These are phyloP conservation scores for Operophtera brumata DNA, from an alignment of 2,888 invertebrate species.

Conservation along the genomic window DNA sequence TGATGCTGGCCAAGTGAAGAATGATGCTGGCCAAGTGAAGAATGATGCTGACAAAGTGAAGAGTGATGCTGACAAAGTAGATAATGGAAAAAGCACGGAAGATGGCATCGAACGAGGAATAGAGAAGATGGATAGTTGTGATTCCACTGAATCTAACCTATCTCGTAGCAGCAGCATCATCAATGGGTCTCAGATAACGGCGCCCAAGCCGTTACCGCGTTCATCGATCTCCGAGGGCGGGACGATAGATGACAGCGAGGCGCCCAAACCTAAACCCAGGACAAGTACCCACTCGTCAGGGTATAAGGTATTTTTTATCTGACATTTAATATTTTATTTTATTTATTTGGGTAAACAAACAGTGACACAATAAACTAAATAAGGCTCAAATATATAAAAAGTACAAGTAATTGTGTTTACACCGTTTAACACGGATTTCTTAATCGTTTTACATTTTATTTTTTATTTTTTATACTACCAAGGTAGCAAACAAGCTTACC, in stretches of 20 bases:
- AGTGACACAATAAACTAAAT: too few species aligned
- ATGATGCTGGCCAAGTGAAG: too few species aligned
- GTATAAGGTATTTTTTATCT: conserved; percentile 89
- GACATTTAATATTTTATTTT: too few species aligned
- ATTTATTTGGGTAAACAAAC: too few species aligned
- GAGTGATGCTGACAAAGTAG: too few species aligned
- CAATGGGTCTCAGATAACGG: conserved; percentile 69
- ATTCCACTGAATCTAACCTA: conserved; percentile 56
- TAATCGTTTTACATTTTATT: too few species aligned
- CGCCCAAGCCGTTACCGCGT: conserved; percentile 90
- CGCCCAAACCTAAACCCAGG: conserved; percentile 84
- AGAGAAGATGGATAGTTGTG: conserved; percentile 61
- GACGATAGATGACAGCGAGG: conserved; percentile 71
- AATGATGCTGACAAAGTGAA: too few species aligned
- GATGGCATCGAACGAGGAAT: conserved; percentile 23
- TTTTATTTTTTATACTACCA: too few species aligned
- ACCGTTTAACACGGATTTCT: too few species aligned
- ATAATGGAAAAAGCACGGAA: conserved; percentile 39
- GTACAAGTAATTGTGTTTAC: too few species aligned
- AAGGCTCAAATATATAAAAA: too few species aligned
- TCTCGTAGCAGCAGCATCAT: conserved; percentile 69
- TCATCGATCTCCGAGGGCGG: conserved; percentile 87
- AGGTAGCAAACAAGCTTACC: too few species aligned
- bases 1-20: conserved; percentile 20
- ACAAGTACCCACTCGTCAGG: conserved; percentile 83